phyloP scores from a whole-genome alignment of 2,888 invertebrate genomes.

The Blomia tropicalis region DNA sequence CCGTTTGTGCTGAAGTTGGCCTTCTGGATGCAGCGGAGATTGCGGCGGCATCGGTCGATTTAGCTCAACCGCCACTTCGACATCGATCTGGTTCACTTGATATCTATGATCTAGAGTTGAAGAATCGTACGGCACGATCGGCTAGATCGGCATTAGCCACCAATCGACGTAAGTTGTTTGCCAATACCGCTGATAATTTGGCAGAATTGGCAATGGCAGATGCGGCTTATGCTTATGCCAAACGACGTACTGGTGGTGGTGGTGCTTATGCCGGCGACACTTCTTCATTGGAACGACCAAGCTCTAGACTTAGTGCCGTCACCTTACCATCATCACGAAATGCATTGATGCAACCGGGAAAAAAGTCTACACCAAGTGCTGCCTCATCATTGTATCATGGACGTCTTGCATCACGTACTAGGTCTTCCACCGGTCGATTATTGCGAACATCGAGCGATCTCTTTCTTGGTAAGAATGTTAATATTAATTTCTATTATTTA shows the following conservation, averaged over 20 bases:
- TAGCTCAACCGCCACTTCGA: not conserved
- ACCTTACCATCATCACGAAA: not conserved
- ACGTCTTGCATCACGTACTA: not conserved
- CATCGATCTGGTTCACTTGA: not conserved
- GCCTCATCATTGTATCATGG: conserved; percentile 4
- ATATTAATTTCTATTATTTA: not conserved
- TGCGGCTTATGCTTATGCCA: not conserved
- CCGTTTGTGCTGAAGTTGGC: not conserved
- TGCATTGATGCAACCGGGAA: not conserved
- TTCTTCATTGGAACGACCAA: not conserved
- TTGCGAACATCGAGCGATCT: conserved; percentile 8
- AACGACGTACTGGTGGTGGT: not conserved
- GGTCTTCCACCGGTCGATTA: conserved; percentile 4
- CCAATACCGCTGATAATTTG: not conserved
- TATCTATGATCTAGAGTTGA: not conserved
- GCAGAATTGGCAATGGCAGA: conserved; percentile 4
- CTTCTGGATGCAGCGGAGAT: conserved; percentile 2
- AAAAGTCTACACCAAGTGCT: not conserved
- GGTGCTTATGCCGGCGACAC: not conserved
- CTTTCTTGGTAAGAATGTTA: not conserved
- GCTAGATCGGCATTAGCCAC: not conserved
- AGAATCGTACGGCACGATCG: not conserved
- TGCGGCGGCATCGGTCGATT: not conserved
- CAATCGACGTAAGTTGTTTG: not conserved
- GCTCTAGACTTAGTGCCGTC: not conserved